Evolutionary conservation across 1,140 invertebrate species (phyloP), one percentile per base, ranked within the genome.

Genomic region (Cyrtorhinus lividipennis): DNA sequence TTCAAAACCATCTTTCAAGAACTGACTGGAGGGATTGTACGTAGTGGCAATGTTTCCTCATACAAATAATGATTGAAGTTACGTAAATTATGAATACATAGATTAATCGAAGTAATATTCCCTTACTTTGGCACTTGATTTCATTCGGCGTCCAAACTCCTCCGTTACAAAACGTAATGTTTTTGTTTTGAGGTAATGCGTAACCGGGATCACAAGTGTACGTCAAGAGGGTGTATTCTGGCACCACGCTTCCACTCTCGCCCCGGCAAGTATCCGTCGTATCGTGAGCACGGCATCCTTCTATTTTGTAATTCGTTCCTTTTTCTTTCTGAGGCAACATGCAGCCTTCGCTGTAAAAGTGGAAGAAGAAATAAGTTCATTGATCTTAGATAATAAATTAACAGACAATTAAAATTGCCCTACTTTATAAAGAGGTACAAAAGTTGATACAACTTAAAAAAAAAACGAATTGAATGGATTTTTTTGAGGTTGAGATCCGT

Each of bases 121-220:
- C 56, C 64, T 46, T 48, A 65, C 64, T 62, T 59, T 59, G 23
- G 25, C 64, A 65, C 13, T 18, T 61, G 5, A 30, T 61, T 15
- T 26, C 25, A 53, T 62, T 56, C 25, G 64, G 64, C 1, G 24
- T 10, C 64, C 64, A 65, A 13, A 1, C 64, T 1, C 64, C 61
- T 30, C 45, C 56, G 10, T n/a, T 1, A 26, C 64, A 65, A 24
- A 30, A 62, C 13, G 22, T 24, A 10, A 57, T 15, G 22, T 24
- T 59, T 0, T 46, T 18, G 12, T 8, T 13, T 15, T 27, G 23
- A 26, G 30, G 61, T 20, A 56, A 25, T n/a, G 24, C 22, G 46
- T 38, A 65, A 24, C 57, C 57, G 22, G 23, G 5, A 1, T 60
- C 12, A 24, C 64, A 65, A 48, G 26, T 45, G 30, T 57, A 60